Evolutionary conservation across 2,888 invertebrate species (phyloP), one percentile per base, ranked within the genome.

Genomic region (Cosmorhoe ocellata): DNA sequence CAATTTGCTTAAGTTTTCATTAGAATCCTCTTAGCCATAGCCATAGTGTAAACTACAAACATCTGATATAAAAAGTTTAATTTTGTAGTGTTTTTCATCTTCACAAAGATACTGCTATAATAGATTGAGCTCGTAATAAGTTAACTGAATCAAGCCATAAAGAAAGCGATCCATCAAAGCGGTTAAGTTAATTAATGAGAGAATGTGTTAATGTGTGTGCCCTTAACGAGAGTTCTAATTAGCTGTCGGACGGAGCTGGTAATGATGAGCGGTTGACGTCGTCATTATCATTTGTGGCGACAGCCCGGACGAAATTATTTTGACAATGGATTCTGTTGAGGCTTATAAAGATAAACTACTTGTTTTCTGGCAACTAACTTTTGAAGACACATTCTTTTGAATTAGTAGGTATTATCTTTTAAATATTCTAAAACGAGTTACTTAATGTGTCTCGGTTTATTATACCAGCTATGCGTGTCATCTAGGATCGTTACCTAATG

Each of bases 81-180:
- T n/a, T n/a, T n/a, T n/a, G n/a, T n/a, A n/a, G n/a, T 4, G 18
- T 18, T 18, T 18, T 3, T 18, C 3, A 3, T 18, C 4, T 18
- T 18, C 2, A 18, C 18, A 4, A 18, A 4, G 18, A 18, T 10
- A 7, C 18, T 11, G 22, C 26, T 36, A 34, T 42, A 41, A 36
- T 39, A 51, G 34, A 52, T 50, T 52, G 39, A 60, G 46, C 56
- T 44, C 37, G 31, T 53, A 55, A 61, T 58, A 56, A 59, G 51
- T 58, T 51, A 61, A 59, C 55, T 52, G 57, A 58, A 58, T 56
- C 55, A 50, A 47, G 47, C 44, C 53, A 38, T 54, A 55, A 58
- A 60, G 59, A 59, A 57, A 51, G 56, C 43, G 13, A 57, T 61
- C 47, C 42, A 45, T 61, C 59, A 58, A 36, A 39, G 32, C 34